Conservation (phyloP, 2,113 vertebrate genomes). For the Oreocharis arfaki region DNA sequence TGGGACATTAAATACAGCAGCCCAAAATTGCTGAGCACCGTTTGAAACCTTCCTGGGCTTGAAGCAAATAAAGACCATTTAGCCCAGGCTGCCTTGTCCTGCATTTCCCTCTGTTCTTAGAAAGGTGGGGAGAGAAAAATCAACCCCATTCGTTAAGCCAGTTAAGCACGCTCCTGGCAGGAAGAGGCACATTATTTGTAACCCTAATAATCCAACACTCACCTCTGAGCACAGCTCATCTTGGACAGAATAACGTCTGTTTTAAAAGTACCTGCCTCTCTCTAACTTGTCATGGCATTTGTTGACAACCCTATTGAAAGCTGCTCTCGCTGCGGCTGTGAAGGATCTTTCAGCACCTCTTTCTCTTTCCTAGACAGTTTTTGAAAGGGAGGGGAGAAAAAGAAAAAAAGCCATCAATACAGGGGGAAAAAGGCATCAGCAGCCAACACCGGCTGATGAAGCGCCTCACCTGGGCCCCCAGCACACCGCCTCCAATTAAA, state of each 20-base stretch:
- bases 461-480: conserved; percentile 82
- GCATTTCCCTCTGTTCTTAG: neutral
- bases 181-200: conserved; percentile 42
- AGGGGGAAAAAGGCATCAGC: conserved; percentile 46
- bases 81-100: neutral
- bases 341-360: conserved; percentile 55
- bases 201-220: conserved; percentile 26
- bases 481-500: conserved; percentile 98
- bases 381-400: conserved; percentile 49
- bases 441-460: conserved; percentile 70
- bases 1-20: neutral
- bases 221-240: conserved; percentile 4
- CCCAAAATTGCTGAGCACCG: neutral
- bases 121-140: neutral
- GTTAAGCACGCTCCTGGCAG: neutral
- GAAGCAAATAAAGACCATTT: neutral
- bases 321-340: neutral
- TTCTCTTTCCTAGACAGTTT: conserved; percentile 65
- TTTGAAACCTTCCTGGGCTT: neutral
- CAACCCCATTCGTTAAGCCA: neutral
- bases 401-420: conserved; percentile 50
- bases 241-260: conserved; percentile 49
- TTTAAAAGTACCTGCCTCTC: conserved; percentile 39
- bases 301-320: conserved; percentile 74
- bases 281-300: conserved; percentile 55